These are phyloP conservation scores for Myocastor coypus DNA, from an alignment of 2,113 vertebrate genomes.

Conservation along the genomic window DNA sequence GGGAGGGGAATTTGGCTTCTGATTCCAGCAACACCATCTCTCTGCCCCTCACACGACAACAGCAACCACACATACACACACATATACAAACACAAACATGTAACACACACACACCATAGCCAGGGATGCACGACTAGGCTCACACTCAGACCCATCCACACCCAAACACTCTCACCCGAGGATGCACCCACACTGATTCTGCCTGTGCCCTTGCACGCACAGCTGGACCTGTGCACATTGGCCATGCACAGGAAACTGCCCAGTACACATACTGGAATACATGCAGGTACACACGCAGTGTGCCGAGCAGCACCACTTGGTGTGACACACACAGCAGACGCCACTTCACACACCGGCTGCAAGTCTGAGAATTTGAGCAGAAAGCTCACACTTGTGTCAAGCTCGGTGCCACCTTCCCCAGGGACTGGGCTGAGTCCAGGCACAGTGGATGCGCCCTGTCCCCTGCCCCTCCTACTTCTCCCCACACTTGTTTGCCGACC, in stretches of 20 bases:
- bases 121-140: background rate
- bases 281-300: background rate
- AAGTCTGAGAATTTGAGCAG: background rate
- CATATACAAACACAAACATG: background rate
- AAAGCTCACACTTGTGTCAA: background rate
- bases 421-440: background rate
- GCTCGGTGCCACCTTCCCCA: background rate
- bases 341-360: background rate
- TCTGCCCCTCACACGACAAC: background rate
- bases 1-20: background rate
- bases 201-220: background rate
- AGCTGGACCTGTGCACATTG: background rate
- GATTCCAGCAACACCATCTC: background rate
- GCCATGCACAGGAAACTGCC: background rate
- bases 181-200: conserved; percentile 32
- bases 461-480: background rate
- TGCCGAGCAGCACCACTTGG: background rate
- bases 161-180: background rate
- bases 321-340: background rate
- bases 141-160: background rate
- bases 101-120: background rate
- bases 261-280: background rate
- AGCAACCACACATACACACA: background rate
- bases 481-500: background rate
- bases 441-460: background rate